Percentiles rank a stretch among this genome's conserved stretches.
Conservation (phyloP, 2,797 vertebrate genomes). For the Acridotheres tristis region DNA sequence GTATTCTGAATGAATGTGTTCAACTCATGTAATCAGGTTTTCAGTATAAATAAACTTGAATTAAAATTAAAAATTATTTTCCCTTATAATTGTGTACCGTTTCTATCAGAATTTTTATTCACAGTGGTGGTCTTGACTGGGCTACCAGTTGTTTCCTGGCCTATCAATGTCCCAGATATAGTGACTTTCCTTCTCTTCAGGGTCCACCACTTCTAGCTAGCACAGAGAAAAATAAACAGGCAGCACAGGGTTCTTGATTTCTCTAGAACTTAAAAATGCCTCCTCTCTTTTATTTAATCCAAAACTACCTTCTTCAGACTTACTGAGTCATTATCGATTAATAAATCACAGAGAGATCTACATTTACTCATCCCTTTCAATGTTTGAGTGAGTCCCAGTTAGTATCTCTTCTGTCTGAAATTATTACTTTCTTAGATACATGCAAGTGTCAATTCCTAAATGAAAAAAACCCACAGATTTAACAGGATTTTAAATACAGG, state of each 20-base stretch:
- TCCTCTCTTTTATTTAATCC: background rate
- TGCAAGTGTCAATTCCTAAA: fast-evolving
- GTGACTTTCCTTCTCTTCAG: background rate
- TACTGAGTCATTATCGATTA: background rate
- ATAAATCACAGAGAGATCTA: background rate
- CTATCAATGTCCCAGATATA: fast-evolving
- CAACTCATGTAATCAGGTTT: background rate
- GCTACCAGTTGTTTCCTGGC: background rate
- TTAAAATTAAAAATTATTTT: background rate
- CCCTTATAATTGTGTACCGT: background rate
- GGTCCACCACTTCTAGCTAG: background rate
- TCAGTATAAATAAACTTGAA: background rate
- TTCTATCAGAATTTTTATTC: background rate
- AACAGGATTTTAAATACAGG: background rate
- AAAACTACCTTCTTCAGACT: background rate
- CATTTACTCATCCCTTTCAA: background rate
- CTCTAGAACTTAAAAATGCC: background rate
- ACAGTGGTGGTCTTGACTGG: background rate
- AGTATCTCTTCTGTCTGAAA: background rate
- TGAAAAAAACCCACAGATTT: background rate
- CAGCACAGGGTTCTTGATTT: background rate
- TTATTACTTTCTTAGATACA: background rate
- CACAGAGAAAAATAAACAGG: background rate
- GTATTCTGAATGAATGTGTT: background rate
- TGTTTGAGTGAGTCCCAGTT: background rate